Base-by-base conservation (phyloP, 2,113 vertebrate species). In the Poeciliopsis retropinna region DNA sequence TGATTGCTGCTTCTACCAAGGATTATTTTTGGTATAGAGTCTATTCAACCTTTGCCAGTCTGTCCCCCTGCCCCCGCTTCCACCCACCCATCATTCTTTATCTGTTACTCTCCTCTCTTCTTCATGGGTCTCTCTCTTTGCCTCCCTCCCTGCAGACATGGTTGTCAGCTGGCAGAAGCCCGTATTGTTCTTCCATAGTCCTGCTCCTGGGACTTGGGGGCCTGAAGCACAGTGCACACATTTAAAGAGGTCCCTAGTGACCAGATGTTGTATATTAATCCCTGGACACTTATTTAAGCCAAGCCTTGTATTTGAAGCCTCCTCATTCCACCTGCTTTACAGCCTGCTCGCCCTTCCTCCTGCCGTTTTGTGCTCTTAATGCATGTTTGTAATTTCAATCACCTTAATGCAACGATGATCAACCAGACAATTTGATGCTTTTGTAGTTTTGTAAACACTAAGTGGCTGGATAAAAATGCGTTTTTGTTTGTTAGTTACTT, bases 131-230 rank as follows among this genome's bases (percentile, higher is more conserved):
- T 66, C 57, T 57, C 31, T 68, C 66, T 30, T 29, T 68, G 19
- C 37, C 60, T 75, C 47, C 74, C 69, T 66, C 76, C 83, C 73
- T 69, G 60, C 14, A 51, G 60, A 60, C 61, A 31, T 78, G 80
- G 72, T 84, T 70, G 77, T 90, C 82, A 88, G 74, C 84, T 90
- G 86, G 81, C 88, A 87, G 89, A 22, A 61, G 85, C 67, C 71
- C 74, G 74, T 65, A 90, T 91, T 87, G 89, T 92, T 88, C 84
- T 80, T 87, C 80, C 84, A 85, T 78, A 81, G 85, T 84, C 85
- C 81, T 88, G 83, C 72, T 81, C 69, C 82, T 81, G 84, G 85
- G 76, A 75, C 54, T 63, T 6, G 76, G 82, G 63, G 78, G 68
- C 12, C 12, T 30, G 41, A 61, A 61, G 68, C 39, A 54, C 29